Percentiles rank a stretch among this genome's conserved stretches.
phyloP scores from a whole-genome alignment of 2,888 invertebrate genomes.

The Brachyptera putata region DNA sequence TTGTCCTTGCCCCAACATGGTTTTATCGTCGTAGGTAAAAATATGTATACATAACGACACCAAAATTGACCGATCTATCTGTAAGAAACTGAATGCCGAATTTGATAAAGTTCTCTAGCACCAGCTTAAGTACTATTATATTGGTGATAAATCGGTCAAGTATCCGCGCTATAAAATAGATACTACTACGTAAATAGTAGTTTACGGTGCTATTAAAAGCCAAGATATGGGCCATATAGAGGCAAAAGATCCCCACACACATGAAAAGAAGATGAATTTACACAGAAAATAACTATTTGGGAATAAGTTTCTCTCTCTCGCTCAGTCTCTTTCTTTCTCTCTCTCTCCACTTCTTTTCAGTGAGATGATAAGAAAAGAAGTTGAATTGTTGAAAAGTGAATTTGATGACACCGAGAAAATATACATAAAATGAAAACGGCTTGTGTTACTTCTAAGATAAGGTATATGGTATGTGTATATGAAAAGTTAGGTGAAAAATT shows the following conservation, averaged over 20 bases:
- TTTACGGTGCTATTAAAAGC: background rate
- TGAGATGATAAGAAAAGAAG: background rate
- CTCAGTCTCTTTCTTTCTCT: too few relatives aligned
- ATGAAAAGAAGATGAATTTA: background rate
- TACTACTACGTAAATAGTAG: background rate
- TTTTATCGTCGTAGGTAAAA: too few relatives aligned
- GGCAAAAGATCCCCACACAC: background rate
- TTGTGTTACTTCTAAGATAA: too few relatives aligned
- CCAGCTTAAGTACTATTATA: background rate
- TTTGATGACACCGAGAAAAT: background rate
- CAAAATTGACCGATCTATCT: too few relatives aligned
- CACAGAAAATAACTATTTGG: background rate
- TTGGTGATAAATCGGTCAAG: background rate
- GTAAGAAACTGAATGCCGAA: background rate
- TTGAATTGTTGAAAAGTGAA: background rate
- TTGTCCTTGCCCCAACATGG: too few relatives aligned
- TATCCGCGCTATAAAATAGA: background rate
- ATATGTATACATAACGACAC: too few relatives aligned
- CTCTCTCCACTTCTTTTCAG: too few relatives aligned
- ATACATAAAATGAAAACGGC: background rate
- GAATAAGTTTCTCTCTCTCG: too few relatives aligned
- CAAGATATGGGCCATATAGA: constrained; percentile 3
- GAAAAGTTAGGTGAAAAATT: too few relatives aligned
- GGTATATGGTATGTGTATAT: too few relatives aligned
- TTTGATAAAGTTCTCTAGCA: background rate